Conservation (phyloP, 2,888 invertebrate species). For the Leptopterna dolabrata region DNA sequence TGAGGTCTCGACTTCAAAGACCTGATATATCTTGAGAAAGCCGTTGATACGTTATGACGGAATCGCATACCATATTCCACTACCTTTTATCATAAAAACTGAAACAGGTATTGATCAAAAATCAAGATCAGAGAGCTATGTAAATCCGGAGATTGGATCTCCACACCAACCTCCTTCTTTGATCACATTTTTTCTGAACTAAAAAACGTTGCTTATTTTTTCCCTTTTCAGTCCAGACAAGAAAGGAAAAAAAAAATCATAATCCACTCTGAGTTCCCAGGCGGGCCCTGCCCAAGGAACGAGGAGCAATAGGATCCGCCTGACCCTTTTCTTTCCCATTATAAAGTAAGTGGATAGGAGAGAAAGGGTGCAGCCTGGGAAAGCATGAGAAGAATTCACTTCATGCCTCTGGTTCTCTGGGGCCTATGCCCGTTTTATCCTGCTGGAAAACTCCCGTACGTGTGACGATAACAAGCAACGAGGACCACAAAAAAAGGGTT, state of each 20-base stretch:
- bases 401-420: background rate
- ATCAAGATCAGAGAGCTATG: background rate
- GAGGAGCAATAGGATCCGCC: background rate
- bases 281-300: background rate
- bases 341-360: slow-evolving; percentile 43
- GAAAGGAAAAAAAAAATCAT: background rate
- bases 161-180: background rate
- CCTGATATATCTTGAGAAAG: too few relatives aligned
- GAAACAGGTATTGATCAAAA: background rate
- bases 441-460: background rate
- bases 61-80: too few relatives aligned
- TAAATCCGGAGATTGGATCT: background rate
- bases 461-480: background rate
- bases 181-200: background rate
- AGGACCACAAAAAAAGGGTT: background rate
- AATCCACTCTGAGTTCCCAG: slow-evolving; percentile 12
- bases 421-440: background rate
- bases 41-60: too few relatives aligned
- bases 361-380: background rate
- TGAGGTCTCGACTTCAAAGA: too few relatives aligned
- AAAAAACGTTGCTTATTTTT: background rate
- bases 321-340: slow-evolving; percentile 30
- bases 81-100: too few relatives aligned
- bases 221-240: background rate
- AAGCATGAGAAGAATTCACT: background rate